phyloP scores from a whole-genome alignment of 2,888 invertebrate genomes.

The Pimpla rufipes region DNA sequence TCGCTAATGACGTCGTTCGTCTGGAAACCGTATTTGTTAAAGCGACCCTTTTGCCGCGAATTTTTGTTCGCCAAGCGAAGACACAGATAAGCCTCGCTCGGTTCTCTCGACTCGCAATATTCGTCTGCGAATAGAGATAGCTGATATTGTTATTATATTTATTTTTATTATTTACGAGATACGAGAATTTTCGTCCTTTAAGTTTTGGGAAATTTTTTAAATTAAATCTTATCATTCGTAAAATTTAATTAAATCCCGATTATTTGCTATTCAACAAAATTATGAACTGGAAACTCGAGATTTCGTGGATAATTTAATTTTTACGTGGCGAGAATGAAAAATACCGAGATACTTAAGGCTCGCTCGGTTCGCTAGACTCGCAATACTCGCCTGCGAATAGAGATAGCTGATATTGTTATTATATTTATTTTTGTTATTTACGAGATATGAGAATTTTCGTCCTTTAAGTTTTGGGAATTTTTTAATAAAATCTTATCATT shows the following conservation, averaged over 20 bases:
- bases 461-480: neutral
- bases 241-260: neutral
- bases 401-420: constrained; percentile 13
- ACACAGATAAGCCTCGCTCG: constrained; percentile 8
- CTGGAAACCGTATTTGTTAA: constrained; percentile 48
- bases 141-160: constrained; percentile 12
- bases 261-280: neutral
- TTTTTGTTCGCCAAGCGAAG: constrained; percentile 31
- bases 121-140: constrained; percentile 11
- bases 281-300: neutral
- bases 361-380: constrained; percentile 23
- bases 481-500: neutral
- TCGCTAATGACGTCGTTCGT: constrained; percentile 74
- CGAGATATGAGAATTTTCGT: neutral
- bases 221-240: neutral
- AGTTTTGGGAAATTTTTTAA: neutral
- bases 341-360: no score
- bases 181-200: neutral
- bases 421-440: neutral
- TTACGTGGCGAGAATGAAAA: no score
- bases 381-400: constrained; percentile 19
- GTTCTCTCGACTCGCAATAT: constrained; percentile 31
- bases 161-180: neutral
- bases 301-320: no score
- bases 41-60: constrained; percentile 33